A percentile compares a stretch with the other conserved stretches of the same genome.
These are phyloP conservation scores for Rhagoletis pomonella DNA, from an alignment of 1,140 invertebrate genomes.

Conservation along the genomic window DNA sequence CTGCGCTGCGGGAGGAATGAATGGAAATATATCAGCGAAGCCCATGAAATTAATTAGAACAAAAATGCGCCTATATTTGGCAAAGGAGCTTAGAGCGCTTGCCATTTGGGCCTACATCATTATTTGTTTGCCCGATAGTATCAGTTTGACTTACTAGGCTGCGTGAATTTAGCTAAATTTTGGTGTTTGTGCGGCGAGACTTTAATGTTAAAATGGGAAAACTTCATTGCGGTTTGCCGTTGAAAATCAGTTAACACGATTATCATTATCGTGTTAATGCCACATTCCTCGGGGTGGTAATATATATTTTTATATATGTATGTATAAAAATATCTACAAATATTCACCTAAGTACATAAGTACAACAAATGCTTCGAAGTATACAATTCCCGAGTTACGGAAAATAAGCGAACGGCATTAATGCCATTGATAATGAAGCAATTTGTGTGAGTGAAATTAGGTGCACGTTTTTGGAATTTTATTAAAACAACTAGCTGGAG, in stretches of 20 bases:
- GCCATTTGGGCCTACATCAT: not conserved
- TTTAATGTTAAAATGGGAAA: not conserved
- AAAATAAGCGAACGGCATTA: too few species aligned
- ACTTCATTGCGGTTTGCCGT: not conserved
- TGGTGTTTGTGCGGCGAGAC: not conserved
- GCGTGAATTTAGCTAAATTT: not conserved
- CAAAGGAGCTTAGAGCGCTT: not conserved
- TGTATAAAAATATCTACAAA: too few species aligned
- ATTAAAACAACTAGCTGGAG: too few species aligned
- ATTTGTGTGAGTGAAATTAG: too few species aligned
- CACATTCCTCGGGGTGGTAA: not conserved
- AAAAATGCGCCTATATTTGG: not conserved
- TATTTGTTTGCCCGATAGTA: not conserved
- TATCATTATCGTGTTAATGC: not conserved
- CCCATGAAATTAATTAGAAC: slow-evolving; percentile 12
- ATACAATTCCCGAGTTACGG: too few species aligned
- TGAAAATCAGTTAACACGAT: slow-evolving; percentile 9
- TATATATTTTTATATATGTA: too few species aligned
- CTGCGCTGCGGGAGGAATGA: not conserved
- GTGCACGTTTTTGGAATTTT: too few species aligned
- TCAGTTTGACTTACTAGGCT: not conserved
- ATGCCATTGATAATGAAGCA: too few species aligned
- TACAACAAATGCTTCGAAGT: too few species aligned
- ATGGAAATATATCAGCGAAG: not conserved
- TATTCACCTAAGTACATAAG: too few species aligned